Conservation (phyloP, 2,113 vertebrate genomes). For the Orycteropus afer region DNA sequence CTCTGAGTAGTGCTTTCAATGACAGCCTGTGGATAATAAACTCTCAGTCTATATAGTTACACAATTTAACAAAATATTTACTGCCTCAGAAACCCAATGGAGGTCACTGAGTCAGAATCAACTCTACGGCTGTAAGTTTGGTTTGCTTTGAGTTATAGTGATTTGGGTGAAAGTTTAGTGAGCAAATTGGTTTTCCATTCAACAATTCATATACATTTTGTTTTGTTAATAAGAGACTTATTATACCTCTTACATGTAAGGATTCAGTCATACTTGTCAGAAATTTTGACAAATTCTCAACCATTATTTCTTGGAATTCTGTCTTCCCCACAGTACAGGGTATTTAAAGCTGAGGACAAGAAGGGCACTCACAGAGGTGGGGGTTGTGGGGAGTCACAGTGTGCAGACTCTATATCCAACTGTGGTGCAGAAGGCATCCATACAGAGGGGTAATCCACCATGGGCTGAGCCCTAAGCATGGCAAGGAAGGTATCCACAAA, state of each 20-base stretch:
- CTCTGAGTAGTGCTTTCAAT: background rate
- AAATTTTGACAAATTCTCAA: too few relatives aligned
- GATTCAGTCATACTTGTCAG: background rate
- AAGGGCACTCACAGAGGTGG: background rate
- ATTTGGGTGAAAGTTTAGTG: too few relatives aligned
- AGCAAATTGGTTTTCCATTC: too few relatives aligned
- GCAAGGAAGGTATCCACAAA: background rate
- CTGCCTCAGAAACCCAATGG: too few relatives aligned
- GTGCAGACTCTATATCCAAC: background rate
- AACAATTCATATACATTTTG: too few relatives aligned
- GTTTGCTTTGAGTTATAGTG: too few relatives aligned
- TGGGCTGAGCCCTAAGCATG: fast-evolving
- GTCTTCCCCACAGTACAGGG: background rate
- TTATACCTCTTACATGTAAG: background rate
- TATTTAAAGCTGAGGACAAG: background rate
- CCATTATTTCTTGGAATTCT: too few relatives aligned
- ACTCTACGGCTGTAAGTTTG: too few relatives aligned
- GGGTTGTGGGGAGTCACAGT: fast-evolving
- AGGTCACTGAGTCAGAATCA: too few relatives aligned
- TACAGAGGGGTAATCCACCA: background rate
- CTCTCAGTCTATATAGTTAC: background rate
- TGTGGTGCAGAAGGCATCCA: too few relatives aligned
- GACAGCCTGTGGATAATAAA: background rate
- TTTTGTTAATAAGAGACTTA: background rate
- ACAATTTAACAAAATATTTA: background rate